Base-by-base conservation (phyloP, 2,888 invertebrate genomes). In the Cosmia pyralina region DNA sequence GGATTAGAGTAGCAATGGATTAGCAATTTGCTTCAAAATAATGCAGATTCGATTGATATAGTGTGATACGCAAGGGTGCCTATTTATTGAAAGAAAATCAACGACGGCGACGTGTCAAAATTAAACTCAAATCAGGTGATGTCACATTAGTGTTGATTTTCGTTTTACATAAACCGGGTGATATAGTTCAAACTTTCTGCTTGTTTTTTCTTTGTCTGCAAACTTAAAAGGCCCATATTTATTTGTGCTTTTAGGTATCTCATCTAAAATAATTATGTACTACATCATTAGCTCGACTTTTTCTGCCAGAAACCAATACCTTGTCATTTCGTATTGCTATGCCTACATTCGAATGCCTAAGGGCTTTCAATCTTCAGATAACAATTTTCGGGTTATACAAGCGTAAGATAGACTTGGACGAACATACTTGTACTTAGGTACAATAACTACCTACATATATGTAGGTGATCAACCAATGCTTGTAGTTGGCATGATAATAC, bases 241-340 rank as follows among this genome's bases (percentile, higher is more conserved):
- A 48, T 22, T 53, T 55, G 5, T 53, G 28, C 17, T 8, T 50
- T 50, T 44, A 28, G 11, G 19, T 46, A 63, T 19, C 13, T n/a
- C 11, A 46, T 46, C 34, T 19, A 44, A 46, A 34, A 53, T 50
- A 34, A 50, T 34, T 34, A n/a, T 34, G 15, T n/a, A 10, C 17
- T 44, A 44, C 10, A 15, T 34, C 19, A 28, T 46, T 67, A n/a
- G 19, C 55, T 50, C 38, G 4, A 64, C 15, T n/a, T 57, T n/a
- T 63, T 59, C 71, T 64, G 41, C 58, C 53, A 71, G 34, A 19
- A 19, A 34, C 38, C 38, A 62, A 70, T n/a, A 11, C 8, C 44
- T 71, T 60, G n/a, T 22, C 48, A 55, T 41, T 78, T 53, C 34
- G 8, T 65, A 55, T 50, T 34, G 19, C 10, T 41, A 71, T 53